These are phyloP conservation scores for Pterobdella sp. DNA, from an alignment of 2,888 invertebrate species.

Conservation along the genomic window DNA sequence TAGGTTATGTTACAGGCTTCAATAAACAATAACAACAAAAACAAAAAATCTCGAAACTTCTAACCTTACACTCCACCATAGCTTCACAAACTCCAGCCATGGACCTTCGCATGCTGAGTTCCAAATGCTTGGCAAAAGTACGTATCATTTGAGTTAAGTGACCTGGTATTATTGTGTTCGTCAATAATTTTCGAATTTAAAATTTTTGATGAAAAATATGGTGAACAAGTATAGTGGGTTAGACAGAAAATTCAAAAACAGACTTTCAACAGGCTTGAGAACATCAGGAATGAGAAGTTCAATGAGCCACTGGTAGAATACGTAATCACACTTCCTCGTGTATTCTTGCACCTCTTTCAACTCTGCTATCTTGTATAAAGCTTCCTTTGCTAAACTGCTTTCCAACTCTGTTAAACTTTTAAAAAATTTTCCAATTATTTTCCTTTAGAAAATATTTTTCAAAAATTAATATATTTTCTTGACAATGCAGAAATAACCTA, in stretches of 20 bases:
- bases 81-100: constrained; percentile 21
- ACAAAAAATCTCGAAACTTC: too few species aligned
- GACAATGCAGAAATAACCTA: neutral
- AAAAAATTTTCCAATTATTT: neutral
- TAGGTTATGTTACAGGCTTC: too few species aligned
- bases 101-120: constrained; percentile 24
- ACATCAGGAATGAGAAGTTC: constrained; percentile 33
- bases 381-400: constrained; percentile 17
- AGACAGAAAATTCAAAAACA: constrained; percentile 4
- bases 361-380: constrained; percentile 14
- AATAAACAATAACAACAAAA: too few species aligned
- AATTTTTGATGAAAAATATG: too few species aligned
- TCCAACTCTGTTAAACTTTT: constrained; percentile 23
- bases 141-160: constrained; percentile 26
- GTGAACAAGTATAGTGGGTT: neutral
- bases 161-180: constrained; percentile 13
- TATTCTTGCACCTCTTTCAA: constrained; percentile 29
- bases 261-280: constrained; percentile 31
- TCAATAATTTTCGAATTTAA: neutral
- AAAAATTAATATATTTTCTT: neutral
- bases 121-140: constrained; percentile 32
- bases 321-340: constrained; percentile 24
- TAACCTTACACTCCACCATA: constrained; percentile 31
- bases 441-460: neutral
- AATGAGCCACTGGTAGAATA: constrained; percentile 30